phyloP scores from a whole-genome alignment of 2,888 invertebrate genomes.

The Eledona agricola region DNA sequence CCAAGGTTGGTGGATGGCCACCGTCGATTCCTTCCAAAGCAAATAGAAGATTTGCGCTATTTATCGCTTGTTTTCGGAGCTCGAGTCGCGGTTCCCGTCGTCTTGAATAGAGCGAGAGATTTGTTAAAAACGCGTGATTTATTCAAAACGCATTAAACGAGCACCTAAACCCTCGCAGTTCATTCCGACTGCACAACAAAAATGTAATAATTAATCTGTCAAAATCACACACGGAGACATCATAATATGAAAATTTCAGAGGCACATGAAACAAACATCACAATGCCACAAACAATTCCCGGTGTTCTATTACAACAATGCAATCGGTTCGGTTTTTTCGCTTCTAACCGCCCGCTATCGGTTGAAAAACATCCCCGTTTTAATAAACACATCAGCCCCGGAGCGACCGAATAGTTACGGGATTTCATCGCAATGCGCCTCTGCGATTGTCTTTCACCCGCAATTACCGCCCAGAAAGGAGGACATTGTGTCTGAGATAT shows the following conservation, averaged over 20 bases:
- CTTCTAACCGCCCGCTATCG: conserved; percentile 1
- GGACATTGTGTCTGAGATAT: conserved; percentile 33
- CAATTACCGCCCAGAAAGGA: conserved; percentile 11
- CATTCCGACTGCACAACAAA: conserved; percentile 44
- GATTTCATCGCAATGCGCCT: conserved; percentile 2
- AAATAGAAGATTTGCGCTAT: no score
- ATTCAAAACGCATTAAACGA: conserved; percentile 33
- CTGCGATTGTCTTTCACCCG: conserved; percentile 6
- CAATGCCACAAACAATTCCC: conserved; percentile 52
- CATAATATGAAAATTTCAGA: conserved; percentile 55
- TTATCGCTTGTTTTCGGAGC: no score
- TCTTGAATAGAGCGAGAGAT: no score
- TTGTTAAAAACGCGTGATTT: no score
- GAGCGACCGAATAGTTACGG: conserved; percentile 3
- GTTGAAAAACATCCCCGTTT: background rate
- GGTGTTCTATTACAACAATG: conserved; percentile 39
- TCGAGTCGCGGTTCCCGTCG: no score
- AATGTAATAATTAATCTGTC: conserved; percentile 61
- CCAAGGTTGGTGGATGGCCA: no score
- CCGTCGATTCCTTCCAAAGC: no score
- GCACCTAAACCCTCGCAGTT: conserved; percentile 34
- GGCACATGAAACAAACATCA: conserved; percentile 51
- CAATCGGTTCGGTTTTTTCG: conserved; percentile 20
- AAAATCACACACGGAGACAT: conserved; percentile 59
- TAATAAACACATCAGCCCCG: background rate